phyloP scores from a whole-genome alignment of 2,888 invertebrate genomes.

The Nemotelus nigrinus region DNA sequence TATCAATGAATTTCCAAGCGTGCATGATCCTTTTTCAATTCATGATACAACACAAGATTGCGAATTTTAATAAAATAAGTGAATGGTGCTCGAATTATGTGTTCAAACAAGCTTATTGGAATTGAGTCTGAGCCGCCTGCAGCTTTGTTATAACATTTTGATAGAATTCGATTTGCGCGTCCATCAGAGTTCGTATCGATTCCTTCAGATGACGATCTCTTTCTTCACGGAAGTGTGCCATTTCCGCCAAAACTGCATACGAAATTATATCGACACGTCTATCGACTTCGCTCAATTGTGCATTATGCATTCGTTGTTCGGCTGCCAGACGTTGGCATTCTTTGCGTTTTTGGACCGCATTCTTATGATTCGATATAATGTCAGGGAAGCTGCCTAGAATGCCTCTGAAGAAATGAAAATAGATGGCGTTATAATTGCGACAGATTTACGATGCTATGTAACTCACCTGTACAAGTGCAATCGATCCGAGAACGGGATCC shows the following conservation, averaged over 20 bases:
- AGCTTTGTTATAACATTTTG: slow-evolving; percentile 81
- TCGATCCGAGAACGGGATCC: slow-evolving; percentile 90
- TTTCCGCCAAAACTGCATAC: slow-evolving; percentile 92
- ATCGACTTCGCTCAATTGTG: slow-evolving; percentile 82
- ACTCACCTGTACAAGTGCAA: slow-evolving; percentile 83
- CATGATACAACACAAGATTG: no score
- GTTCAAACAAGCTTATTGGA: slow-evolving; percentile 53
- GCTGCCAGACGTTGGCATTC: slow-evolving; percentile 84
- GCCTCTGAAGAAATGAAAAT: slow-evolving; percentile 68
- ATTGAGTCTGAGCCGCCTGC: slow-evolving; percentile 69
- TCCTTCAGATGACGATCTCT: slow-evolving; percentile 85
- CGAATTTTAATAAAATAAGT: no score
- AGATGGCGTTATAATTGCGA: background rate
- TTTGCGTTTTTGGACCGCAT: slow-evolving; percentile 86
- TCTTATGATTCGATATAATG: slow-evolving; percentile 88
- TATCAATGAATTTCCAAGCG: no score
- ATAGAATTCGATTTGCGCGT: slow-evolving; percentile 92
- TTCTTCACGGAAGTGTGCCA: slow-evolving; percentile 91
- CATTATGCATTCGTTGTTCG: slow-evolving; percentile 85
- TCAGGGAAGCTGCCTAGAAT: slow-evolving; percentile 91
- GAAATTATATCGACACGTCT: slow-evolving; percentile 91
- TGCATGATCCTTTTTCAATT: no score
- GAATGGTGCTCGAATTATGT: no score
- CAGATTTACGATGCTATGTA: background rate
- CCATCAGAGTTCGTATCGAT: slow-evolving; percentile 86